Conservation (phyloP, 2,888 invertebrate genomes). For the Axea sp. region DNA sequence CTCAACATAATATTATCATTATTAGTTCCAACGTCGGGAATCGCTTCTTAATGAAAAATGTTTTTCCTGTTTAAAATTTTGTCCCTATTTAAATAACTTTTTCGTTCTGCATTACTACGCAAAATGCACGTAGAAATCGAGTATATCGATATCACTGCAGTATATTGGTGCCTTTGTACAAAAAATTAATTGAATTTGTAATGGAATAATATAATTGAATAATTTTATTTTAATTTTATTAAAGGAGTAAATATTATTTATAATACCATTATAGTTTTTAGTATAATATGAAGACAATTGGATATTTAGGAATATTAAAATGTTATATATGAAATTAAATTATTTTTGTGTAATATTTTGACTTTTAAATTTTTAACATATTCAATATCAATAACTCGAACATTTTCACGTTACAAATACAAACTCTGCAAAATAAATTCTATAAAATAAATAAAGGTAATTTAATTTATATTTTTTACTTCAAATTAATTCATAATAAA, state of each 20-base stretch:
- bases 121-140: slow-evolving; percentile 58
- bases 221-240: background rate
- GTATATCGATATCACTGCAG: slow-evolving; percentile 42
- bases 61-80: slow-evolving; percentile 42
- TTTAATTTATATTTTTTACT: too few species aligned
- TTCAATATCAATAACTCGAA: too few species aligned
- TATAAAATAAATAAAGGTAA: too few species aligned
- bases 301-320: too few species aligned
- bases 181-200: background rate
- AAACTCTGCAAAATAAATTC: too few species aligned
- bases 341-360: too few species aligned
- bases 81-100: slow-evolving; percentile 48
- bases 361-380: too few species aligned
- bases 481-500: too few species aligned
- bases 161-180: slow-evolving; percentile 14
- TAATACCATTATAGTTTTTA: background rate
- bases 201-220: background rate
- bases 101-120: slow-evolving; percentile 51
- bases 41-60: slow-evolving; percentile 48
- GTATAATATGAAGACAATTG: too few species aligned
- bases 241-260: slow-evolving; percentile 18
- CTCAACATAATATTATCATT: slow-evolving; percentile 33
- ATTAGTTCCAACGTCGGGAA: slow-evolving; percentile 26
- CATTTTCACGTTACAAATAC: too few species aligned
- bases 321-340: too few species aligned